Base-by-base conservation (phyloP, 2,888 invertebrate species). In the Geophilus truncorum region DNA sequence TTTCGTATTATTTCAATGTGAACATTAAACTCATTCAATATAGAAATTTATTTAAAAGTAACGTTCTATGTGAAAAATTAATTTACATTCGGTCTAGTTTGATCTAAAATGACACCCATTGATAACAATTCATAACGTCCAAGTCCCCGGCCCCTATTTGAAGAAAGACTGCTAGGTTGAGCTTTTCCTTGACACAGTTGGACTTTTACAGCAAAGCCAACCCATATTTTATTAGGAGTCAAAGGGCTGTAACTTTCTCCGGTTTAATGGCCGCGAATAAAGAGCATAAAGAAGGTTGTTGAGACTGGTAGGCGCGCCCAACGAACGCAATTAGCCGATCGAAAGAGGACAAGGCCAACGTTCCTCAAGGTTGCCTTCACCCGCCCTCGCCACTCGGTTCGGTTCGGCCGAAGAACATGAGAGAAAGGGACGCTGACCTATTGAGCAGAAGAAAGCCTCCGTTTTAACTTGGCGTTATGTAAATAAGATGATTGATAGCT, bases 261-360 rank as follows among this genome's bases (percentile, higher is more conserved):
- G 70, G 70, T 70, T 70, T 70, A 70, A 70, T 70, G 70, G 70
- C 70, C 70, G 70, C 70, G 28, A 70, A 70, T 70, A 70, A 70
- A 70, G 70, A 70, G 70, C 70, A 70, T 70, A 70, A 70, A 70
- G 70, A 70, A 70, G 70, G 70, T 70, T 70, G 70, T 70, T 28
- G 70, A 70, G 70, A 70, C 70, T 70, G 2, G 70, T 70, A 28
- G 70, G 70, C 70, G 70, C 70, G 70, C 70, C 70, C 70, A 70
- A 70, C 23, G 28, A 70, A 70, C 70, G 70, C 70, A 70, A 70
- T 70, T 70, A 70, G 28, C 70, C 70, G 6, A 18, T 21, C 70
- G 70, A 70, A 70, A 70, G 70, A 70, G 70, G 70, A 70, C 70
- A 70, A 70, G 70, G 70, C 70, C 70, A 70, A 28, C 9, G 70